phyloP scores from a whole-genome alignment of 2,113 vertebrate genomes.

The Oophaga pumilio region DNA sequence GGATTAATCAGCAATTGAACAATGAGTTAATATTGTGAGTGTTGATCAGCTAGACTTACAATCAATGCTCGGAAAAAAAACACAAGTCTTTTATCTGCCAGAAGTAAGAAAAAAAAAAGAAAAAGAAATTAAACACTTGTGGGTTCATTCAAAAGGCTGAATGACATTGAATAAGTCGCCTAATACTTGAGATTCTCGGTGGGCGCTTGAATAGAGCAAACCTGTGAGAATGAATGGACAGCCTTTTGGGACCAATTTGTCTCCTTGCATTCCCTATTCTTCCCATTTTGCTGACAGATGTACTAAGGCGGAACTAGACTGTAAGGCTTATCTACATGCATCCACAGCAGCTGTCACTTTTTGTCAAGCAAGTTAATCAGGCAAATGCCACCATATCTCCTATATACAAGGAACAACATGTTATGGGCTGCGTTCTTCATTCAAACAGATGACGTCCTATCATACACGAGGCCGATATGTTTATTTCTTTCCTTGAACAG shows the following conservation, averaged over 20 bases:
- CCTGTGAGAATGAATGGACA: conserved; percentile 98
- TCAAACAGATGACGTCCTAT: conserved; percentile 84
- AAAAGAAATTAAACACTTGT: conserved; percentile 99
- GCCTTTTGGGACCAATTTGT: conserved; percentile 99
- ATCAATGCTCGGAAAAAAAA: conserved; percentile 77
- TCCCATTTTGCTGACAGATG: conserved; percentile 98
- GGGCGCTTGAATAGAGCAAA: conserved; percentile 98
- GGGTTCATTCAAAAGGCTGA: conserved; percentile 95
- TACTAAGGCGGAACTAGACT: conserved; percentile 99
- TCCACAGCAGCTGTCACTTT: conserved; percentile 99
- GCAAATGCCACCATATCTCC: conserved; percentile 99
- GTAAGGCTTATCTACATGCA: conserved; percentile 96
- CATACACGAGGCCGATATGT: conserved; percentile 76
- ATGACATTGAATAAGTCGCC: conserved; percentile 99
- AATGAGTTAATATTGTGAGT: conserved; percentile 82
- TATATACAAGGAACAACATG: conserved; percentile 87
- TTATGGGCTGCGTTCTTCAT: conserved; percentile 83
- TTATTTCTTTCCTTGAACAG: conserved; percentile 57
- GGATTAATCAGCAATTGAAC: conserved; percentile 65
- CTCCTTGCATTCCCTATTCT: conserved; percentile 98
- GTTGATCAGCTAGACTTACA: conserved; percentile 88
- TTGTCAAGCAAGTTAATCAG: conserved; percentile 99
- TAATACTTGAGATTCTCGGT: conserved; percentile 97
- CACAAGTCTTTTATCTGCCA: conserved; percentile 77
- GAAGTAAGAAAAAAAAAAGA: conserved; percentile 85